Evolutionary conservation across 2,888 invertebrate species (phyloP).

Genomic region (Drosophila robusta): DNA sequence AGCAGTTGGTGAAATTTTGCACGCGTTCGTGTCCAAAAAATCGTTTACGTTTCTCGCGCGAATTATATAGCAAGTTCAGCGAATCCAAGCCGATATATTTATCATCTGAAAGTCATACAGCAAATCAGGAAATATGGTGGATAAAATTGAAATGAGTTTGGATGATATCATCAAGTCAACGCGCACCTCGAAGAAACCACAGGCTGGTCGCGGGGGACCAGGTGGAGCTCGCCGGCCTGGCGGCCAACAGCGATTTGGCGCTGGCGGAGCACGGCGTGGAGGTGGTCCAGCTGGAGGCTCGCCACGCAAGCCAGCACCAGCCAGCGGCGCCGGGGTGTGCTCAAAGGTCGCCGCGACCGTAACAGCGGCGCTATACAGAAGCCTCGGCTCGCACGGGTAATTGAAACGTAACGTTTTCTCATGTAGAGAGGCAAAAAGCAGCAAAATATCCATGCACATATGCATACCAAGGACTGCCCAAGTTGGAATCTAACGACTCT

Average conservation of each 20-base stretch:
- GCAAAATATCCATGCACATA: constrained; percentile 64
- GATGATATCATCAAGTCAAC: constrained; percentile 98
- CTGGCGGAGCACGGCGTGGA: constrained; percentile 85
- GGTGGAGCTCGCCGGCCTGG: constrained; percentile 84
- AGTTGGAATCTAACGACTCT: constrained; percentile 40
- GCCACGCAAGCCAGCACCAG: constrained; percentile 79
- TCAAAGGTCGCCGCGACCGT: constrained; percentile 88
- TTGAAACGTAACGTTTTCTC: constrained; percentile 70
- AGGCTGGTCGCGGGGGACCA: constrained; percentile 86
- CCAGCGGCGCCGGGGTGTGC: constrained; percentile 85
- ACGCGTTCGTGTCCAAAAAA: constrained; percentile 41
- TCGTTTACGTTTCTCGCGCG: constrained; percentile 1
- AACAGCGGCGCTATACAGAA: constrained; percentile 88
- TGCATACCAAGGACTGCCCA: constrained; percentile 47
- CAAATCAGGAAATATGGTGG: constrained; percentile 88
- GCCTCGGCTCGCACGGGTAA: constrained; percentile 85
- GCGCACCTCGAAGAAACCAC: constrained; percentile 87
- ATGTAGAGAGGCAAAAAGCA: constrained; percentile 60
- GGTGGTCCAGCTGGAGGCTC: constrained; percentile 84
- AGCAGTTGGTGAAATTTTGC: constrained; percentile 60
- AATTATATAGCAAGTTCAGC: constrained; percentile 4
- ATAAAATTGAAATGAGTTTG: constrained; percentile 98
- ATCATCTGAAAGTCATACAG: constrained; percentile 9
- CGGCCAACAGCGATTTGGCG: constrained; percentile 85
- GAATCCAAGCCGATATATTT: constrained; percentile 12